These are phyloP conservation scores for Chaetorhynchus papuensis DNA, from an alignment of 2,113 vertebrate genomes.

Conservation along the genomic window DNA sequence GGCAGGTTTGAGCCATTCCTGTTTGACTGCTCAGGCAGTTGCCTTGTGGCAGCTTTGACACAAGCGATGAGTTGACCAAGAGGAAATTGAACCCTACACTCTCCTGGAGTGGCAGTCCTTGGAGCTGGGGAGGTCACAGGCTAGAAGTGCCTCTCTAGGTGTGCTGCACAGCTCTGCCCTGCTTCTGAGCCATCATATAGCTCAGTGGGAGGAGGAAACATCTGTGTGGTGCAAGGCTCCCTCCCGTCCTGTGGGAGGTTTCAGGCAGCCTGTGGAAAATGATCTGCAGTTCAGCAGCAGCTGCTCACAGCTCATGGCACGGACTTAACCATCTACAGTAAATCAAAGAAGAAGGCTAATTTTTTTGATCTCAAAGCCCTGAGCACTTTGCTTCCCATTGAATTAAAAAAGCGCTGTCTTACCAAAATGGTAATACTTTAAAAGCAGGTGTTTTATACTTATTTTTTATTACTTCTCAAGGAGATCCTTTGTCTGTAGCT, in stretches of 20 bases:
- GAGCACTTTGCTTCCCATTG: rapidly evolving
- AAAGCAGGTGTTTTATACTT: not conserved
- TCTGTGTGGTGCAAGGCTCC: not conserved
- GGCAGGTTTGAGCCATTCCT: not conserved
- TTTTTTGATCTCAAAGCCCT: not conserved
- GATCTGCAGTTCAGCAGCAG: not conserved
- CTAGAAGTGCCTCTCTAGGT: not conserved
- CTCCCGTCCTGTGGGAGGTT: not conserved
- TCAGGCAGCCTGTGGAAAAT: not conserved
- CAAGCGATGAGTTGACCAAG: not conserved
- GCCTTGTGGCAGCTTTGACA: rapidly evolving
- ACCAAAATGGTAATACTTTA: not conserved
- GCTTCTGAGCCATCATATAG: not conserved
- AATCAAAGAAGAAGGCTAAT: not conserved
- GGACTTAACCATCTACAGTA: not conserved
- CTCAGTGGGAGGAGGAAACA: not conserved
- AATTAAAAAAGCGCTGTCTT: not conserved
- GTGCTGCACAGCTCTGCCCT: not conserved
- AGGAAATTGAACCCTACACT: rapidly evolving
- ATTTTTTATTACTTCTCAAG: not conserved
- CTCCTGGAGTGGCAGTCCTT: rapidly evolving
- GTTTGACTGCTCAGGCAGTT: not conserved
- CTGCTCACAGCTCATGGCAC: not conserved
- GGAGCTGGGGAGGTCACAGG: not conserved
- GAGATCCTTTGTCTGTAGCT: not conserved